These are phyloP conservation scores for Dendrocincla fuliginosa DNA, from an alignment of 2,797 vertebrate species.

Conservation along the genomic window DNA sequence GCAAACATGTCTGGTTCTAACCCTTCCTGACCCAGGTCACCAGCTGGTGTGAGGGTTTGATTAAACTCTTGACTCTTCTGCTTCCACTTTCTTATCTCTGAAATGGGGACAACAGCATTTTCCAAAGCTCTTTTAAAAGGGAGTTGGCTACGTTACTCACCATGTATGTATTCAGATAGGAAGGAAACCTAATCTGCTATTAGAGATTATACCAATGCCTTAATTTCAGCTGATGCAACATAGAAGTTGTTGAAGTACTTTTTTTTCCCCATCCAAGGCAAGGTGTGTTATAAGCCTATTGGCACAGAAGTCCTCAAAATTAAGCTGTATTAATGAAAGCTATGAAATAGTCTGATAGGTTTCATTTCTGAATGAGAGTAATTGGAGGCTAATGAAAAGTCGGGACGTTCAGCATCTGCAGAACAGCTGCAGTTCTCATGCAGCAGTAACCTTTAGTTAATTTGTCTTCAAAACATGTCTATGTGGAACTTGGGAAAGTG, in stretches of 20 bases:
- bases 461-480: slow-evolving; percentile 57
- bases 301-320: neutral
- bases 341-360: neutral
- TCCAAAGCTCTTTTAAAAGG: slow-evolving; percentile 6
- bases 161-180: slow-evolving; percentile 53
- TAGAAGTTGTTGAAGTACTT: neutral
- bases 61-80: slow-evolving; percentile 57
- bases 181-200: slow-evolving; percentile 22
- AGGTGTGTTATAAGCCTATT: neutral
- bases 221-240: slow-evolving; percentile 22
- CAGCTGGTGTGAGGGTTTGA: slow-evolving; percentile 51
- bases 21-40: neutral
- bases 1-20: slow-evolving; percentile 20
- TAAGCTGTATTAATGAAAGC: neutral
- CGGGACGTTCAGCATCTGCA: slow-evolving; percentile 24
- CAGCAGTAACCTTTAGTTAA: slow-evolving; percentile 54
- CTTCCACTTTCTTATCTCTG: slow-evolving; percentile 61
- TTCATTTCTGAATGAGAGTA: slow-evolving; percentile 13
- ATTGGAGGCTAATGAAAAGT: neutral
- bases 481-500: slow-evolving; percentile 47
- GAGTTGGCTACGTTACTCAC: slow-evolving; percentile 32
- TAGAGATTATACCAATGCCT: slow-evolving; percentile 23
- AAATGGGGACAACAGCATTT: slow-evolving; percentile 41
- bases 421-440: slow-evolving; percentile 54
- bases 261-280: neutral